Evolutionary conservation across 2,888 invertebrate species (phyloP), one percentile per base, ranked within the genome.

Genomic region (Tinea semifulvella): DNA sequence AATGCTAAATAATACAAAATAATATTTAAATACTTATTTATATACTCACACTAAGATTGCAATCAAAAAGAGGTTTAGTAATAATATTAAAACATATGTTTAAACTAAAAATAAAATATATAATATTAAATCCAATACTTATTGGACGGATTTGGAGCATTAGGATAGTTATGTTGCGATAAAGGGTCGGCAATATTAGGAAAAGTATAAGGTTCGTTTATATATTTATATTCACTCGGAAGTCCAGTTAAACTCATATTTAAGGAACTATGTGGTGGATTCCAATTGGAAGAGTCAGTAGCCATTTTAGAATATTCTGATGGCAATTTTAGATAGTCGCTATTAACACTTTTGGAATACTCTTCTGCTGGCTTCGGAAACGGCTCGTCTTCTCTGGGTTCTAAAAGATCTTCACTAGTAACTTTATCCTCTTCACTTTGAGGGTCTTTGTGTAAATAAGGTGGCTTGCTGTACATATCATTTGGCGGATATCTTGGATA

Each of bases 241-340:
- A 82, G 55, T 2, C 81, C 77, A 19, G 74, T 64, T 18, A 82
- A 59, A 52, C 76, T 76, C 79, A 82, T 81, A 48, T 82, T 82
- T 28, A 82, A 56, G 10, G 80, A 69, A 51, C 71, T 75, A 46
- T 82, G 77, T 2, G 82, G 74, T 3, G 81, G 75, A 54, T 75
- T 82, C 82, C 82, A 82, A 53, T 83, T 86, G 1, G 85, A 72
- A 22, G 85, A 83, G 56, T 86, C 86, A 11, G 63, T 58, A 13
- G 80, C 52, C 27, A 80, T 64, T 63, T 82, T 82, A 40, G 82
- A 76, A 55, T 79, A 80, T 56, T 80, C 79, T 50, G 80, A 65
- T 62, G 79, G 73, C 63, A 75, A 65, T 68, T 86, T 86, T 11
- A 85, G 77, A 54, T 85, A 86, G 56, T 86, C 86, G 54, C 58